Evolutionary conservation across 2,113 vertebrate genomes (phyloP).

Genomic region (Brachypodius melanocephalos): DNA sequence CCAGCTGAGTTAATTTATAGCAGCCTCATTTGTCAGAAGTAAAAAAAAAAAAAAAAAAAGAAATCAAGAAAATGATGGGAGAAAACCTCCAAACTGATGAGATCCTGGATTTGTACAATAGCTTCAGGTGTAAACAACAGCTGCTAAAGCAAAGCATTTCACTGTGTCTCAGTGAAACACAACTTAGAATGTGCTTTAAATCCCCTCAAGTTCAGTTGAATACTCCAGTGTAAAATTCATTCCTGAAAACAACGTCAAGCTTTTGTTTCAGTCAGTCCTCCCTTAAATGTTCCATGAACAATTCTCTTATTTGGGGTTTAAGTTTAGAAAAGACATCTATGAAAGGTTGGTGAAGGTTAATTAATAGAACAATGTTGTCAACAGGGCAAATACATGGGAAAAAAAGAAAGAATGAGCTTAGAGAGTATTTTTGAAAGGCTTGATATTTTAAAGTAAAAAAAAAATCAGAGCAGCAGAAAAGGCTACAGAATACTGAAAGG

Average conservation of each 20-base stretch:
- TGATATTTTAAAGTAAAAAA: neutral
- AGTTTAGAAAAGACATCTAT: neutral
- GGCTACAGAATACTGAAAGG: neutral
- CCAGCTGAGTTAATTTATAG: slow-evolving; percentile 66
- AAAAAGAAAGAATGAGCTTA: neutral
- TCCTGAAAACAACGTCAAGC: neutral
- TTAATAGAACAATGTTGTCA: neutral
- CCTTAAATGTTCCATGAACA: neutral
- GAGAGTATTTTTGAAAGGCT: neutral
- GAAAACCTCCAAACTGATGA: neutral
- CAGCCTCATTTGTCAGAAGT: neutral
- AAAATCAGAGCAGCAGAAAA: neutral
- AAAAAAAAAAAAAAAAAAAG: neutral
- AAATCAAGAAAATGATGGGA: neutral
- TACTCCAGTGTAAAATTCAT: neutral
- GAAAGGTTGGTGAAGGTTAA: neutral
- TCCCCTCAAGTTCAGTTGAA: neutral
- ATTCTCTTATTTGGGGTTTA: neutral
- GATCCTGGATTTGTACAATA: slow-evolving; percentile 9
- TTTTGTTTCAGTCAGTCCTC: neutral
- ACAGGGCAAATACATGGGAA: neutral
- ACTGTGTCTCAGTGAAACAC: neutral
- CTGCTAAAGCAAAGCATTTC: neutral
- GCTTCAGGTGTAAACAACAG: slow-evolving; percentile 56
- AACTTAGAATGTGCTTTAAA: slow-evolving; percentile 11